Evolutionary conservation across 2,888 invertebrate species (phyloP).

Genomic region (Thysanoteuthis rhombus): DNA sequence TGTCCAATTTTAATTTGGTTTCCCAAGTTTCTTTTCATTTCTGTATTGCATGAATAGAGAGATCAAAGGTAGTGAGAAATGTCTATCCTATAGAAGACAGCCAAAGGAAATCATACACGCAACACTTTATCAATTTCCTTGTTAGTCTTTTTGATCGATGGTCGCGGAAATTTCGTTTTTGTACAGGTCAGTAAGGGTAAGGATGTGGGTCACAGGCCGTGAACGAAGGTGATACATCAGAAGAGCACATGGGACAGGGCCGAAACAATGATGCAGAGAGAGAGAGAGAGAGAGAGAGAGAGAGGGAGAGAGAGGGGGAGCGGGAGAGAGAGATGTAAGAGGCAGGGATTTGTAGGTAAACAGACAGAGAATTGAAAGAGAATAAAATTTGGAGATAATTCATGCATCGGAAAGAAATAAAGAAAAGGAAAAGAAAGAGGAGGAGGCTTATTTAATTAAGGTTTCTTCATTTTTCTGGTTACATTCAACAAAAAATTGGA

Average conservation of each 20-base stretch:
- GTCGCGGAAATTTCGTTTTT: not conserved
- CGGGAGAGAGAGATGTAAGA: not conserved
- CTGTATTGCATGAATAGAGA: not conserved
- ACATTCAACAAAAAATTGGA: too few species aligned
- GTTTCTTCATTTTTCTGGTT: too few species aligned
- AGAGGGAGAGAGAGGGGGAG: not conserved
- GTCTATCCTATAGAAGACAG: not conserved
- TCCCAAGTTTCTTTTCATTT: not conserved
- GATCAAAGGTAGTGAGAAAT: not conserved
- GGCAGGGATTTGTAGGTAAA: too few species aligned
- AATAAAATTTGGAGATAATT: too few species aligned
- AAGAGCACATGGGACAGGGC: not conserved
- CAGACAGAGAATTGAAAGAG: too few species aligned
- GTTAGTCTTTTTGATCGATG: constrained; percentile 12
- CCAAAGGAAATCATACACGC: not conserved
- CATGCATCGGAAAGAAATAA: too few species aligned
- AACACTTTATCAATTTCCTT: not conserved
- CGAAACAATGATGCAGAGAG: not conserved
- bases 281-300: not conserved
- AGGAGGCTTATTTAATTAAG: too few species aligned
- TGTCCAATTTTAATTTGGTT: not conserved
- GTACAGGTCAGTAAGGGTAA: not conserved
- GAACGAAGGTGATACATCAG: not conserved
- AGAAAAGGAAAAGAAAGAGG: too few species aligned
- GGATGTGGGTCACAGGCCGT: not conserved